Evolutionary conservation across 37 sponge, comb jelly and placozoan species (phyloP).

Genomic region (Axinella damicornis): DNA sequence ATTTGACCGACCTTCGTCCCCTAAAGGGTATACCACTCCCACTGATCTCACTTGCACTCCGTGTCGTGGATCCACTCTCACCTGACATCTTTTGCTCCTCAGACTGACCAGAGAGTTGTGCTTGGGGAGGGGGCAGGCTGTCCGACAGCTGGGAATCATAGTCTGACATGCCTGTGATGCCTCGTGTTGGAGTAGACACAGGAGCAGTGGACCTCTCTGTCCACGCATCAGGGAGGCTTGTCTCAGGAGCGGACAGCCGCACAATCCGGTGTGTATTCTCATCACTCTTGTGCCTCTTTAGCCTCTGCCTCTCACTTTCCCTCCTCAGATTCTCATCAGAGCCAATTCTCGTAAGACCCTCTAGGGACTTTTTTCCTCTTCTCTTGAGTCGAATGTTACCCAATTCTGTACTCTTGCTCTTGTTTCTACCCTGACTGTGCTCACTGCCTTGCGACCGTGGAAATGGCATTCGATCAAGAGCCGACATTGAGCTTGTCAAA

Average conservation of each 20-base stretch:
- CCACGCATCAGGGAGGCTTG: too few relatives aligned
- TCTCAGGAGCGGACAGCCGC: too few relatives aligned
- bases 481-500: conserved; percentile 24
- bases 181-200: too few relatives aligned
- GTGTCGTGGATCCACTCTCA: too few relatives aligned
- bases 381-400: conserved; percentile 21
- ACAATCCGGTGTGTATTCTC: conserved; percentile 1
- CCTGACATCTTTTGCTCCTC: not conserved
- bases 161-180: too few relatives aligned
- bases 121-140: not conserved
- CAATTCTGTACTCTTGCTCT: conserved; percentile 21
- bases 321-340: too few relatives aligned
- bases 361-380: conserved; percentile 14
- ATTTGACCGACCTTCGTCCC: not conserved
- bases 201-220: too few relatives aligned
- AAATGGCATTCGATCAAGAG: conserved; percentile 6
- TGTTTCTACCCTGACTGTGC: not conserved
- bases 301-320: not conserved
- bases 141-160: conserved; percentile 1
- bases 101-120: conserved; percentile 14
- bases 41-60: too few relatives aligned
- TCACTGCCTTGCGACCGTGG: not conserved
- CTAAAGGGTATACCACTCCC: too few relatives aligned
- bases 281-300: conserved; percentile 7
- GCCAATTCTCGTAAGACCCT: conserved; percentile 32